phyloP scores from a whole-genome alignment of 2,113 vertebrate species.

The Chlamydotis undulata region DNA sequence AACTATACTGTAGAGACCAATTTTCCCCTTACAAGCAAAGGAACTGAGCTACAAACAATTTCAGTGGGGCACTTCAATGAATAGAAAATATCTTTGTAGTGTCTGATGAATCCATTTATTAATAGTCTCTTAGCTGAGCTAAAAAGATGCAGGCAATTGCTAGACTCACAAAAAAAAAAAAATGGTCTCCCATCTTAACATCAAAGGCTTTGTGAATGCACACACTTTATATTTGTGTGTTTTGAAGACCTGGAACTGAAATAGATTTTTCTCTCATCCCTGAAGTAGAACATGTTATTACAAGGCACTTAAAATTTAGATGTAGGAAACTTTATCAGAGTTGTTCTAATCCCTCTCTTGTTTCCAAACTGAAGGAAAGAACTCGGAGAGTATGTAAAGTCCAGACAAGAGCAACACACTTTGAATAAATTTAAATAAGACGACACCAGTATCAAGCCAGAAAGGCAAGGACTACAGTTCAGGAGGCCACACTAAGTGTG shows the following conservation, averaged over 20 bases:
- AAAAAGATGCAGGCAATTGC: background rate
- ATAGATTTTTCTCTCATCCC: background rate
- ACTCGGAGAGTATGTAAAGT: background rate
- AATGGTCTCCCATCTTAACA: background rate
- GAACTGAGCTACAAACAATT: background rate
- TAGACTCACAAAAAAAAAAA: background rate
- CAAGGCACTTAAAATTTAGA: background rate
- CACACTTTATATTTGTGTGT: background rate
- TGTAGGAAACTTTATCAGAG: background rate
- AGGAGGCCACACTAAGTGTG: background rate
- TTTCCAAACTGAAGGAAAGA: background rate
- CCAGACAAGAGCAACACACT: background rate
- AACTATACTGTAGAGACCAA: background rate
- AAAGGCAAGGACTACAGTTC: background rate
- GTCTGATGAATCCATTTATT: background rate
- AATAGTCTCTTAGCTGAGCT: background rate
- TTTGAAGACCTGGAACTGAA: background rate
- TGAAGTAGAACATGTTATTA: background rate
- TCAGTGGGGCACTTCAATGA: background rate
- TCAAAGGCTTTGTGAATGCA: background rate
- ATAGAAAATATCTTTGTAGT: background rate
- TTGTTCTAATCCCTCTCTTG: background rate
- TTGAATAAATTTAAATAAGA: background rate
- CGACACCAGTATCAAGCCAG: background rate
- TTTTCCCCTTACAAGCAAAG: background rate